Evolutionary conservation across 2,113 vertebrate species (phyloP), one percentile per base, ranked within the genome.

Genomic region (Herpailurus yagouaroundi): DNA sequence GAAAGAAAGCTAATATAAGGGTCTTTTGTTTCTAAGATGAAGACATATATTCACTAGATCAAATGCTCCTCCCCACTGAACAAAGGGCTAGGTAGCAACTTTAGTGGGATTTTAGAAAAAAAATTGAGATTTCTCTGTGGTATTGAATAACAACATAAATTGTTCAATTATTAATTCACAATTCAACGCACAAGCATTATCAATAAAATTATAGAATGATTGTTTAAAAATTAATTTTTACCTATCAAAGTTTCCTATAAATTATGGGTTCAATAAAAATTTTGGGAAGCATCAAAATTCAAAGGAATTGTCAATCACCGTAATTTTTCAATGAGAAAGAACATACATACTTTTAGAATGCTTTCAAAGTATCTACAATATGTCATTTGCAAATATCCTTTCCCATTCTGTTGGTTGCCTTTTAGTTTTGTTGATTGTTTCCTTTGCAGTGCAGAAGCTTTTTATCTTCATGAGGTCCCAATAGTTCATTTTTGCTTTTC

Each of bases 361-460:
- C 74, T 96, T 88, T 84, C 71, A 45, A 94, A 95, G 89, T 92
- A 96, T 68, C 93, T 88, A 79, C 77, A 95, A 45, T 45, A 45
- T 45, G 45, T 45, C 45, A 45, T 45, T 45, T 45, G 45, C 45
- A 45, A 45, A 45, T 45, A 45, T 45, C 45, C 9, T 45, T 45
- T 45, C 7, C 45, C 45, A 45, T 45, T 45, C 45, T 6, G 7
- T 45, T 45, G 45, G 45, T 45, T 45, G 45, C 7, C 45, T 45
- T 45, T 45, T 45, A 45, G 45, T 45, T 45, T 45, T 45, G 45
- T 45, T 45, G 45, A 45, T 45, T 45, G 45, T 45, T 45, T 45
- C 45, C 7, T 45, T 45, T 45, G 45, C 45, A 45, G 45, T 45
- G 45, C 45, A 45, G 45, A 45, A 45, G 45, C 7, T 45, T 45